Evolutionary conservation across 2,888 invertebrate species (phyloP), one percentile per base, ranked within the genome.

Genomic region (Epistrophe grossulariae): DNA sequence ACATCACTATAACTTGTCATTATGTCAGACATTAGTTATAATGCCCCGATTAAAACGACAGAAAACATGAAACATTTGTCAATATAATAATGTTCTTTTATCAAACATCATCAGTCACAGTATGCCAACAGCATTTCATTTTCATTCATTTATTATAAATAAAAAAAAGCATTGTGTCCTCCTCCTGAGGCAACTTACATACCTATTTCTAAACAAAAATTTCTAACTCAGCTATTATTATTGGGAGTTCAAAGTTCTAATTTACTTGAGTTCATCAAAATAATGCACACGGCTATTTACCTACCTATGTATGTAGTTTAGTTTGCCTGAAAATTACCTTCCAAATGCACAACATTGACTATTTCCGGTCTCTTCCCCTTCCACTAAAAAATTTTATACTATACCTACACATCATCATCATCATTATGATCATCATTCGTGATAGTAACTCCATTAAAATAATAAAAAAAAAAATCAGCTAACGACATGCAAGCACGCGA

Each of bases 401-500:
- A 24, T 43, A 35, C 40, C 52, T 50, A 45, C 76, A 55, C 43
- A 45, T 66, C 43, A 45, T 66, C 43, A 45, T 66, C 76, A 50
- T 57, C 68, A 66, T 48, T 64, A 64, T 59, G 57, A 62, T 79
- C 62, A 64, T 76, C 70, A 76, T 64, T 74, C 74, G 40, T 35
- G 80, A 76, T 76, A 74, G 57, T 79, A 62, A 64, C 55, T 84
- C 57, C 74, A 59, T 62, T 70, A 55, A 55, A 40, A 40, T 40
- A 70, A 62, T 43, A 55, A 55, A n/a, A 70, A 5, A 68, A 83
- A 73, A 71, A 70, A 50, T 84, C 76, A 84, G 15, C 84, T 76
- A 84, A 84, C 76, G 80, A 80, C 80, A 76, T 76, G 71, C 71
- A 72, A 80, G 71, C 84, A 84, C 64, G 80, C 84, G 74, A 84